Evolutionary conservation across 2,888 invertebrate species (phyloP).

Genomic region (Scaptomyza polygonia): DNA sequence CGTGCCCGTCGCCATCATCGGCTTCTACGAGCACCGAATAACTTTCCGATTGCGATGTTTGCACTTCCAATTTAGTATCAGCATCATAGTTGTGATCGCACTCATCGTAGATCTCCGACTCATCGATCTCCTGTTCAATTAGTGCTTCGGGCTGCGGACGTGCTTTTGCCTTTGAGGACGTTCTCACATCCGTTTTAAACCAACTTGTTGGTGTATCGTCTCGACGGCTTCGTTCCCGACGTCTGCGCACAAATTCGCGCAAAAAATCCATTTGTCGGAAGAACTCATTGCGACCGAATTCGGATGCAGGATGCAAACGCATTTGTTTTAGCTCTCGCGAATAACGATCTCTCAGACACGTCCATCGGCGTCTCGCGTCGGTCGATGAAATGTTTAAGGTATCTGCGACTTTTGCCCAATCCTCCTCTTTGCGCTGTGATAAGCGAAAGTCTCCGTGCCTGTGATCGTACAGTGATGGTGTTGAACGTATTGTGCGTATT

Average conservation of each 20-base stretch:
- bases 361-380: slow-evolving; percentile 83
- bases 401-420: slow-evolving; percentile 82
- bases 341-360: slow-evolving; percentile 83
- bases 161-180: slow-evolving; percentile 37
- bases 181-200: slow-evolving; percentile 53
- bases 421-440: slow-evolving; percentile 81
- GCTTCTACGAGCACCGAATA: slow-evolving; percentile 71
- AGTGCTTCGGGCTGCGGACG: slow-evolving; percentile 25
- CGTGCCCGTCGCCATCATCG: slow-evolving; percentile 54
- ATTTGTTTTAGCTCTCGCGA: slow-evolving; percentile 83
- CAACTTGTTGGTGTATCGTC: slow-evolving; percentile 64
- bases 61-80: slow-evolving; percentile 59
- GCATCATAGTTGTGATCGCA: slow-evolving; percentile 63
- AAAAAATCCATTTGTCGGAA: slow-evolving; percentile 82
- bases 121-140: slow-evolving; percentile 52
- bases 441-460: slow-evolving; percentile 82
- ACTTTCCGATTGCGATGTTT: slow-evolving; percentile 65
- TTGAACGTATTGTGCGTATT: slow-evolving; percentile 79
- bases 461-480: slow-evolving; percentile 82
- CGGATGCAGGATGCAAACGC: slow-evolving; percentile 72
- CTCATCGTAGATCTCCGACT: slow-evolving; percentile 56
- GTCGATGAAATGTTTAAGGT: slow-evolving; percentile 65
- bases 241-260: slow-evolving; percentile 79
- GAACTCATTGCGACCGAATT: slow-evolving; percentile 79
- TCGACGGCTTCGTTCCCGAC: slow-evolving; percentile 74